These are phyloP conservation scores for Gulo gulo DNA, from an alignment of 2,113 vertebrate species.

Conservation along the genomic window DNA sequence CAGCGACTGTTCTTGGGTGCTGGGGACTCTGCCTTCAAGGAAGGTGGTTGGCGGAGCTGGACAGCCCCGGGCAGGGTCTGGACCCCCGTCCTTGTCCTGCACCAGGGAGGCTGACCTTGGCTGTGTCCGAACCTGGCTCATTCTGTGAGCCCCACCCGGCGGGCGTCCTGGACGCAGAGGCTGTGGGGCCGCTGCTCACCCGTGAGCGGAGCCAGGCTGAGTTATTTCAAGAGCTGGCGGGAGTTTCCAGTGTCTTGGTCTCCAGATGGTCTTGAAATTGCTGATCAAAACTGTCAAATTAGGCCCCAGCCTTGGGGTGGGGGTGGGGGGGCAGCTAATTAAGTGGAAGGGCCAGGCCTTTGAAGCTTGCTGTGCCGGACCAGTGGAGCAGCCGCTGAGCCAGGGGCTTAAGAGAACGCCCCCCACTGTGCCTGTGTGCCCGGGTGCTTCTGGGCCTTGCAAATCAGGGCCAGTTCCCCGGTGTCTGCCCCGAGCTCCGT, in stretches of 20 bases:
- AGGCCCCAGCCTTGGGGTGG: background rate
- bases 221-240: background rate
- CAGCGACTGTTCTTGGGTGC: rapidly evolving
- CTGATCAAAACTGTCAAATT: background rate
- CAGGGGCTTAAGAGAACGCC: background rate
- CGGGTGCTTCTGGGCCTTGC: background rate
- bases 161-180: rapidly evolving
- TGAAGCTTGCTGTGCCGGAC: background rate
- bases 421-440: rapidly evolving
- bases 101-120: rapidly evolving
- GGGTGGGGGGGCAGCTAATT: background rate
- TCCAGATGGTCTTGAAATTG: slow-evolving; percentile 50
- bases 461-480: rapidly evolving
- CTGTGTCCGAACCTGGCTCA: too few relatives aligned
- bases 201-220: background rate
- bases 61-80: rapidly evolving
- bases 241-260: background rate
- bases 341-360: background rate
- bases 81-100: too few relatives aligned
- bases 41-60: rapidly evolving
- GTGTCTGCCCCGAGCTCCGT: rapidly evolving
- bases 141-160: rapidly evolving
- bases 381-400: rapidly evolving
- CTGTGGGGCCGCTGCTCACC: background rate
- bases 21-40: background rate